These are phyloP conservation scores for Paramuricea clavata DNA, from an alignment of 92 coral and sea anemone species.

Conservation along the genomic window DNA sequence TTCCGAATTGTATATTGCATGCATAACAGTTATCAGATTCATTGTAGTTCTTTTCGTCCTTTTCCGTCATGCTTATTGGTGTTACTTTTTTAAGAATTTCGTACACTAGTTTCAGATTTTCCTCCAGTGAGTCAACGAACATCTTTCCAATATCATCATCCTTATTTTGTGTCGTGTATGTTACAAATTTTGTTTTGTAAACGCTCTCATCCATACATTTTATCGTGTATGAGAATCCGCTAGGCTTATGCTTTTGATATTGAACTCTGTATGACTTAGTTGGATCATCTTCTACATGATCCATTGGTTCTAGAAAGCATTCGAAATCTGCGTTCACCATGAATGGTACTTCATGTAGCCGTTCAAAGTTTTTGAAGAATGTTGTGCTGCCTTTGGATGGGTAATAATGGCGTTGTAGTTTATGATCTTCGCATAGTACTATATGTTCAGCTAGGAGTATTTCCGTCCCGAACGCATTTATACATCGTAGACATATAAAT, in stretches of 20 bases:
- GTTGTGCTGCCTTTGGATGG: not conserved
- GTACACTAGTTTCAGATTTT: constrained; percentile 23
- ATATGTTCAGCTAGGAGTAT: not conserved
- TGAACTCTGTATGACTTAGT: constrained; percentile 53
- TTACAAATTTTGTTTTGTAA: too few species aligned
- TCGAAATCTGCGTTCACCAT: constrained; percentile 74
- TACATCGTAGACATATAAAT: not conserved
- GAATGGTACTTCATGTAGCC: constrained; percentile 62
- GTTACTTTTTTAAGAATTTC: not conserved
- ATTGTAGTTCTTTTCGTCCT: constrained; percentile 13
- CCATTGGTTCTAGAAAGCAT: constrained; percentile 42
- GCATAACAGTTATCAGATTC: constrained; percentile 44
- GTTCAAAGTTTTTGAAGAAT: constrained; percentile 39
- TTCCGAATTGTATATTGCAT: constrained; percentile 8
- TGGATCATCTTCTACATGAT: constrained; percentile 28
- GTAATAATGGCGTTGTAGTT: not conserved
- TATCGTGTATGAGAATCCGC: constrained; percentile 49
- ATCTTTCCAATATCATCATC: constrained; percentile 46
- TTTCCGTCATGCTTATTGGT: constrained; percentile 1
- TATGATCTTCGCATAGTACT: not conserved
- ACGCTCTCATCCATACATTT: constrained; percentile 55
- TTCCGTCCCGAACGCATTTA: not conserved
- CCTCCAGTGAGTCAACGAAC: constrained; percentile 58
- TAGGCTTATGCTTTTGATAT: constrained; percentile 66
- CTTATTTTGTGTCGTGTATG: constrained; percentile 3